A percentile compares a stretch with the other conserved stretches of the same genome.
phyloP scores from a whole-genome alignment of 64 coral and sea anemone species.

The Montipora efflorescens region DNA sequence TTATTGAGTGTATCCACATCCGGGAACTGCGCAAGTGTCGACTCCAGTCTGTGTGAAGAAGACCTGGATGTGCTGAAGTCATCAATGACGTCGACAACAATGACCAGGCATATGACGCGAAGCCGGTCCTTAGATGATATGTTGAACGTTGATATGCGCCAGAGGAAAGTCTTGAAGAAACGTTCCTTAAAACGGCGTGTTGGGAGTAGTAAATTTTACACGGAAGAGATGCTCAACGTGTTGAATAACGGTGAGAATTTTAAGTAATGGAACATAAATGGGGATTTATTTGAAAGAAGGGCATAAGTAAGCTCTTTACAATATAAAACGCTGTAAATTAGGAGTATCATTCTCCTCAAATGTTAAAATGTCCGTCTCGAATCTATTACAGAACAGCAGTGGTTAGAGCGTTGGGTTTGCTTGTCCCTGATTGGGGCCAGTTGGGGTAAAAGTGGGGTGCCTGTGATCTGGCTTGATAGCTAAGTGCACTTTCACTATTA shows the following conservation, averaged over 20 bases:
- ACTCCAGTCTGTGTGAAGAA: conserved; percentile 51
- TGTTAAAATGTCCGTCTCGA: no score
- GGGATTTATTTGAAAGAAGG: no score
- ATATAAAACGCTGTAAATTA: no score
- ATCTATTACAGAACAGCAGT: no score
- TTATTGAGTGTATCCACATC: conserved; percentile 39
- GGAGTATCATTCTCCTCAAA: no score
- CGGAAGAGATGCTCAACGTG: conserved; percentile 62
- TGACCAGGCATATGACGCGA: conserved; percentile 74
- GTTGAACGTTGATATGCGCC: conserved; percentile 34
- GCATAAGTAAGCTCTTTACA: no score
- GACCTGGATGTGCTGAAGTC: conserved; percentile 58
- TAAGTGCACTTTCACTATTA: no score
- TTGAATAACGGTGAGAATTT: conserved; percentile 58
- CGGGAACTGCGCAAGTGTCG: conserved; percentile 33
- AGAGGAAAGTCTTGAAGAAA: conserved; percentile 55
- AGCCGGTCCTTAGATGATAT: conserved; percentile 94
- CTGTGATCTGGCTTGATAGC: no score
- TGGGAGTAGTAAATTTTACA: conserved; percentile 88
- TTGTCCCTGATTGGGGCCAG: no score
- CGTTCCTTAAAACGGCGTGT: conserved; percentile 55
- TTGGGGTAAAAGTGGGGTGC: no score
- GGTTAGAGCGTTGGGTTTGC: no score
- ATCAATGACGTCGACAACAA: conserved; percentile 8
- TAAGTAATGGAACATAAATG: no score